Conservation (phyloP, 2,113 vertebrate genomes). For the Upupa epops region DNA sequence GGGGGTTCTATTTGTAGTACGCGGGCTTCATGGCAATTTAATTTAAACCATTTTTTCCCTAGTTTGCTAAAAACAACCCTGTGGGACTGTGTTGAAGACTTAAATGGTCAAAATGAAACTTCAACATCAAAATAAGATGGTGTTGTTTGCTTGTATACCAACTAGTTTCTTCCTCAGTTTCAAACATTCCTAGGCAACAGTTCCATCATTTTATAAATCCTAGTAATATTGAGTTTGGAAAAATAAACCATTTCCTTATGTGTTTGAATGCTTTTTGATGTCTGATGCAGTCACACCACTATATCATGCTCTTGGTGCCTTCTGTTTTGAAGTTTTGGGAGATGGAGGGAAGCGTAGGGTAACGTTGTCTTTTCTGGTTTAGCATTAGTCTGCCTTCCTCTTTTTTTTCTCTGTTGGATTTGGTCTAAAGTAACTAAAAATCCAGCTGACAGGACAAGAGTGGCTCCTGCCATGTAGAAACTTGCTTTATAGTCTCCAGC, state of each 20-base stretch:
- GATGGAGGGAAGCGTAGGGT: neutral
- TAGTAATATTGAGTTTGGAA: neutral
- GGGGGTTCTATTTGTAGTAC: neutral
- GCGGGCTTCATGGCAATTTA: fast-evolving
- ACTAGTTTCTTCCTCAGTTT: neutral
- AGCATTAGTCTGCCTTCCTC: neutral
- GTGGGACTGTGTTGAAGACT: neutral
- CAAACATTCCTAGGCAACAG: neutral
- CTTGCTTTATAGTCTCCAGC: constrained; percentile 46
- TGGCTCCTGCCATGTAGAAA: constrained; percentile 61
- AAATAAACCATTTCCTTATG: neutral
- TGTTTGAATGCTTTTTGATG: neutral
- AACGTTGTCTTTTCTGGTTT: neutral
- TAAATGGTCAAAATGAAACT: neutral
- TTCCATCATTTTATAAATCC: neutral
- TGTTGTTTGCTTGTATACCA: neutral
- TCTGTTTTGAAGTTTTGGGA: constrained; percentile 7
- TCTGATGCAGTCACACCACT: neutral
- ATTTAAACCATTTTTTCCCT: neutral
- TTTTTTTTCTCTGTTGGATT: constrained; percentile 28
- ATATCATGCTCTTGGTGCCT: neutral
- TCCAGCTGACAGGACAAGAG: constrained; percentile 30
- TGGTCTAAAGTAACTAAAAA: constrained; percentile 48
- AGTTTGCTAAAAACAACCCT: fast-evolving
- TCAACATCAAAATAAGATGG: neutral